phyloP scores from a whole-genome alignment of 92 coral and sea anemone genomes.

The Galaxea fascicularis region DNA sequence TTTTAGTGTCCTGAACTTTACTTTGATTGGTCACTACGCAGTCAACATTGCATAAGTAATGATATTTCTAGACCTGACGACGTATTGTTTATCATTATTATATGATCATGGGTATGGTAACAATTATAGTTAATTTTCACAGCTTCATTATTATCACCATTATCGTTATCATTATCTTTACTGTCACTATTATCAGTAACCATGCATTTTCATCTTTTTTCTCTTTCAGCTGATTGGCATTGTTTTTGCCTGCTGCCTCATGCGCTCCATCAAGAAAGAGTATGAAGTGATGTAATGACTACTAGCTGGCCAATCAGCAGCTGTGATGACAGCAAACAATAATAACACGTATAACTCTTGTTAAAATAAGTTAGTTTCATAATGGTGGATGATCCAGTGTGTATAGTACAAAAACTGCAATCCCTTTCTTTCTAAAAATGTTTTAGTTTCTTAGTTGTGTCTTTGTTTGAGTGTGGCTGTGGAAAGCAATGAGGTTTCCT shows the following conservation, averaged over 20 bases:
- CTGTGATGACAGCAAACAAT: not conserved
- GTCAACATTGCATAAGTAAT: too few species aligned
- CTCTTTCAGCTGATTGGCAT: constrained; percentile 79
- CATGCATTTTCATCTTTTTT: not conserved
- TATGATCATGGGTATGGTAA: too few species aligned
- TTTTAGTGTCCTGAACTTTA: too few species aligned
- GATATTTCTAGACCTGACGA: too few species aligned
- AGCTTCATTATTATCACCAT: too few species aligned
- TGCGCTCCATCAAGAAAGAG: constrained; percentile 92
- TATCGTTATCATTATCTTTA: too few species aligned
- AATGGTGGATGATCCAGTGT: not conserved
- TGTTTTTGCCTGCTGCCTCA: constrained; percentile 88
- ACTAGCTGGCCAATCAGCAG: constrained; percentile 46
- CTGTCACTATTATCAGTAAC: too few species aligned
- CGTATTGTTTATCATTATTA: too few species aligned
- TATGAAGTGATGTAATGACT: constrained; percentile 87
- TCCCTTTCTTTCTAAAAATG: not conserved
- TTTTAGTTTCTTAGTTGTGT: not conserved
- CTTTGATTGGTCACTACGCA: too few species aligned
- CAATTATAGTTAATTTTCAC: too few species aligned
- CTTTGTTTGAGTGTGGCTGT: not conserved
- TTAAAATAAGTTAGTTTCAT: not conserved
- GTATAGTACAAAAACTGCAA: not conserved
- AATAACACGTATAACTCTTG: constrained; percentile 2
- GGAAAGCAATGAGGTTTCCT: not conserved